phyloP scores from a whole-genome alignment of 2,113 vertebrate species.

The Colistium nudipinnis region DNA sequence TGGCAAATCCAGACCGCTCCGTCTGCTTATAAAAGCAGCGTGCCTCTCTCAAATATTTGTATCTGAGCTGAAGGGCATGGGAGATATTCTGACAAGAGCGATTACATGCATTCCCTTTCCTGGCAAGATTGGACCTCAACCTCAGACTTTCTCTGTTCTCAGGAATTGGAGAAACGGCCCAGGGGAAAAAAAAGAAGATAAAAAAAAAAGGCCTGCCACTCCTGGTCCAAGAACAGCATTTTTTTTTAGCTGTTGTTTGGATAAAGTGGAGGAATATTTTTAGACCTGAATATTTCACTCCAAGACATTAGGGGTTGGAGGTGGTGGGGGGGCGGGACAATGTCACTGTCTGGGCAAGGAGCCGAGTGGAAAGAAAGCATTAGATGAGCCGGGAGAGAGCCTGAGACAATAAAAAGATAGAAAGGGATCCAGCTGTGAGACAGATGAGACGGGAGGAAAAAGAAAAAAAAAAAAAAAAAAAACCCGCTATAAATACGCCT shows the following conservation, averaged over 20 bases:
- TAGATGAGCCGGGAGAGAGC: slow-evolving; percentile 50
- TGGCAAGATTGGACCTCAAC: slow-evolving; percentile 51
- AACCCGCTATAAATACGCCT: slow-evolving; percentile 46
- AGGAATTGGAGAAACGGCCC: slow-evolving; percentile 52
- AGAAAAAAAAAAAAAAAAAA: slow-evolving; percentile 1
- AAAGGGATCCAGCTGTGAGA: slow-evolving; percentile 73
- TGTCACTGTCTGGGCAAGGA: slow-evolving; percentile 75
- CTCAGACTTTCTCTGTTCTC: slow-evolving; percentile 58
- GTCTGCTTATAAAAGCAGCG: slow-evolving; percentile 18
- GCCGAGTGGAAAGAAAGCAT: slow-evolving; percentile 78
- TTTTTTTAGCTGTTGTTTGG: slow-evolving; percentile 73
- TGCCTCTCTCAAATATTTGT: slow-evolving; percentile 33
- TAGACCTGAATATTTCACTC: slow-evolving; percentile 79
- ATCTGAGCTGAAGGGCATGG: slow-evolving; percentile 52
- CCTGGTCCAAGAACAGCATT: slow-evolving; percentile 75
- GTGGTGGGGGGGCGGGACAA: slow-evolving; percentile 24
- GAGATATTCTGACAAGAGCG: slow-evolving; percentile 46
- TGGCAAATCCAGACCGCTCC: slow-evolving; percentile 17
- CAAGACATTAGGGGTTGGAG: slow-evolving; percentile 54
- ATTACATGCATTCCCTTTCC: slow-evolving; percentile 51
- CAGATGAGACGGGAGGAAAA: slow-evolving; percentile 43
- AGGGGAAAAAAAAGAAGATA: background rate
- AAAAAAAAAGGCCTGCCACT: slow-evolving; percentile 38
- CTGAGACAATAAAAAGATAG: slow-evolving; percentile 38
- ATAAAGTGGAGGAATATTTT: slow-evolving; percentile 82